Conservation (phyloP, 2,888 invertebrate species). For the Perizoma flavofasciatum region DNA sequence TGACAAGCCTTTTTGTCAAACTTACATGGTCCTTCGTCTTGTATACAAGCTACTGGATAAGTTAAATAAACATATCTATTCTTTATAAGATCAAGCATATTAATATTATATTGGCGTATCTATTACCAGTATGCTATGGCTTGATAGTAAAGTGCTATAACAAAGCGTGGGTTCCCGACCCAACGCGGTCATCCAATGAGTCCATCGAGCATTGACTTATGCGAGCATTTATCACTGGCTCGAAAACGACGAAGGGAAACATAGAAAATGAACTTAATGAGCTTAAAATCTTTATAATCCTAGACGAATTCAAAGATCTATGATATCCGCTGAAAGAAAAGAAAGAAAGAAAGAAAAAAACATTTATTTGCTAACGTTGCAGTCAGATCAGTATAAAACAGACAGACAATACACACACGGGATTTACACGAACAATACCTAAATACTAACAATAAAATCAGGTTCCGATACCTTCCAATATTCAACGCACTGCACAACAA, state of each 20-base stretch:
- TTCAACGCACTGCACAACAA: no score
- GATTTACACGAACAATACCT: no score
- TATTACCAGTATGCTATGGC: conserved; percentile 8
- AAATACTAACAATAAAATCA: no score
- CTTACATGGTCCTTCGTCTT: neutral
- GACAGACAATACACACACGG: no score
- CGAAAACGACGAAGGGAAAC: conserved; percentile 16
- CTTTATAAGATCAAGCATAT: no score
- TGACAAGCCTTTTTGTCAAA: neutral
- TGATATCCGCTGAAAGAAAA: no score
- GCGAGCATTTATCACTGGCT: conserved; percentile 6
- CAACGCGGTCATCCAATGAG: conserved; percentile 10
- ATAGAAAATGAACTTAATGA: neutral
- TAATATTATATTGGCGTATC: conserved; percentile 1
- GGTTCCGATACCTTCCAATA: no score
- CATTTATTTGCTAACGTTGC: no score
- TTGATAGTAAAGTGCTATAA: neutral
- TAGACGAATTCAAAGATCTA: neutral
- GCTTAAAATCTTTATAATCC: no score
- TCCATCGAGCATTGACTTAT: conserved; percentile 13
- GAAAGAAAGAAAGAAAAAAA: no score
- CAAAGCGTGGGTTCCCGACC: conserved; percentile 24
- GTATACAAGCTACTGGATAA: neutral
- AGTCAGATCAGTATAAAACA: no score
- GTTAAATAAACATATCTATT: no score